Percentiles rank a stretch among this genome's conserved stretches.
Conservation (phyloP, 2,797 vertebrate genomes). For the Aselliscus stoliczkanus region DNA sequence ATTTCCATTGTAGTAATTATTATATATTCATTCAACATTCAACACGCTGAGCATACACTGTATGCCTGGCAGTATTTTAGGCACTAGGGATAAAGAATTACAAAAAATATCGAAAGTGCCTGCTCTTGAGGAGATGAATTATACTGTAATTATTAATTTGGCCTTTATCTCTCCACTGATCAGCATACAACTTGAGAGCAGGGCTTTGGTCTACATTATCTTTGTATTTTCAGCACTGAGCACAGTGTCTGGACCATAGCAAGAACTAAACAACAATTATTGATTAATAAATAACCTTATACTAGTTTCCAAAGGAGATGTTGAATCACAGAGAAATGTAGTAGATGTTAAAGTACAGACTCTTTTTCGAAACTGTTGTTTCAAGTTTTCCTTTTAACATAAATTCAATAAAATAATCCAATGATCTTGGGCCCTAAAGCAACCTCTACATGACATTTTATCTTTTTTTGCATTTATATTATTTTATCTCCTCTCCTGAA, state of each 20-base stretch:
- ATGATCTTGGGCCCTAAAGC: neutral
- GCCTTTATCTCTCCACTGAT: neutral
- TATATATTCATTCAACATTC: neutral
- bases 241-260: neutral
- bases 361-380: neutral
- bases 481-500: neutral
- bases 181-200: neutral
- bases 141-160: neutral
- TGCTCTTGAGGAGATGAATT: neutral
- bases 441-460: neutral
- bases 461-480: neutral
- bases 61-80: neutral
- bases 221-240: neutral
- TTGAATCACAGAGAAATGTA: neutral
- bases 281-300: neutral
- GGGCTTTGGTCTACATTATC: neutral
- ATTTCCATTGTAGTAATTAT: neutral
- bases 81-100: neutral
- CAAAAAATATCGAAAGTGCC: neutral
- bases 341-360: neutral
- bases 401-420: neutral
- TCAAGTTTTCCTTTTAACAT: neutral
- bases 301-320: neutral
- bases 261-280: neutral
- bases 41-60: neutral